Percentiles rank a stretch among this genome's conserved stretches.
Conservation (phyloP, 1,140 invertebrate genomes). For the Planococcus citri region DNA sequence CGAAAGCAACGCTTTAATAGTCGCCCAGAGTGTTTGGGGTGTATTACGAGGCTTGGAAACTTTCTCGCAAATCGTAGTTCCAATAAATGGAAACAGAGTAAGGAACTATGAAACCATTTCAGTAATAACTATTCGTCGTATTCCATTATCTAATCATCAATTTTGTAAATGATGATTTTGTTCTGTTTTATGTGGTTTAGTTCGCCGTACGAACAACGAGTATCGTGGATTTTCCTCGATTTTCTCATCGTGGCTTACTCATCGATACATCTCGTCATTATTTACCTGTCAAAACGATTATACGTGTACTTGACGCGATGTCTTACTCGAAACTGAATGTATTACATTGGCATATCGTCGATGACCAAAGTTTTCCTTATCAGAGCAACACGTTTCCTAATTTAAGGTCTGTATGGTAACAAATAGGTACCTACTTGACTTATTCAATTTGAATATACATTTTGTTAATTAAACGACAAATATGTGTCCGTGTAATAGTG, state of each 20-base stretch:
- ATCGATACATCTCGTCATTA: conserved; percentile 76
- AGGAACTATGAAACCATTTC: not conserved
- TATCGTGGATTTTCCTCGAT: conserved; percentile 53
- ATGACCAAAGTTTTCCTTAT: conserved; percentile 85
- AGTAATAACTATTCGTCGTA: not conserved
- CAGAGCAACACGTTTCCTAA: conserved; percentile 59
- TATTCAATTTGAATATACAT: not conserved
- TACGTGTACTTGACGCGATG: conserved; percentile 64
- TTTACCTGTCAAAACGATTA: conserved; percentile 48
- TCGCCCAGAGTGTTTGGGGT: conserved; percentile 54
- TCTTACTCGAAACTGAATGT: conserved; percentile 82
- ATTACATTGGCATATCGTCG: conserved; percentile 89
- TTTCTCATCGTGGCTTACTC: conserved; percentile 61
- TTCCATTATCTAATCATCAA: not conserved
- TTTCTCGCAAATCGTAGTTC: conserved; percentile 51
- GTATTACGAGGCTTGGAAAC: conserved; percentile 64
- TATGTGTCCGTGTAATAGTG: conserved; percentile 32
- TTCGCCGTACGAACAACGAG: conserved; percentile 34
- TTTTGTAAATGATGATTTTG: not conserved
- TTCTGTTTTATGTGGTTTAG: conserved; percentile 33
- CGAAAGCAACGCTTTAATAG: conserved; percentile 28
- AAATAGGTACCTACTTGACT: not conserved
- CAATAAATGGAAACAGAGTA: conserved; percentile 16
- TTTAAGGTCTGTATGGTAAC: conserved; percentile 43
- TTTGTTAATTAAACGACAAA: too few relatives aligned